Evolutionary conservation across 2,888 invertebrate genomes (phyloP).

Genomic region (Nycteola revayana): DNA sequence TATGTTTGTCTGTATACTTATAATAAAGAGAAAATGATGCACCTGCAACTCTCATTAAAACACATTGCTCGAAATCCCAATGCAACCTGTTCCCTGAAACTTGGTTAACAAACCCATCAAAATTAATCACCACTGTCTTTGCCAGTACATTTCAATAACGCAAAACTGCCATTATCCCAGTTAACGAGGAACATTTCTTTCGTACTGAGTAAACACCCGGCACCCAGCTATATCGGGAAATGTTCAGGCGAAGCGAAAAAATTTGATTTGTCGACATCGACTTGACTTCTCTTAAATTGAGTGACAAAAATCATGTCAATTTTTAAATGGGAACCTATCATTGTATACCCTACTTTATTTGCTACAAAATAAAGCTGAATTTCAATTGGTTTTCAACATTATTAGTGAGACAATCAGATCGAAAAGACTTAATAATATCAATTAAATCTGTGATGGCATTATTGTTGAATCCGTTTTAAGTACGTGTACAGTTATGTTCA

Average conservation of each 20-base stretch:
- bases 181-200: constrained; percentile 74
- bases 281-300: constrained; percentile 67
- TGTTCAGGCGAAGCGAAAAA: constrained; percentile 61
- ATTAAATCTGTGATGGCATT: constrained; percentile 70
- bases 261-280: constrained; percentile 72
- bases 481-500: constrained; percentile 27
- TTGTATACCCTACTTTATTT: constrained; percentile 17
- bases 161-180: constrained; percentile 66
- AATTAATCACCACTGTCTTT: constrained; percentile 37
- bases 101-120: constrained; percentile 8
- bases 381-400: constrained; percentile 11
- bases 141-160: constrained; percentile 59
- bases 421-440: constrained; percentile 61
- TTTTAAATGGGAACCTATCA: neutral
- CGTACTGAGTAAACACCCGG: constrained; percentile 43
- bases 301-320: constrained; percentile 66
- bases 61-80: too few species aligned
- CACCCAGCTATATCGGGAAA: constrained; percentile 55
- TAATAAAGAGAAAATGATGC: too few species aligned
- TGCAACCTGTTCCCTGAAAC: too few species aligned
- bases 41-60: too few species aligned
- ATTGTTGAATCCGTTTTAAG: constrained; percentile 38
- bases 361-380: constrained; percentile 31
- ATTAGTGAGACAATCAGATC: constrained; percentile 54
- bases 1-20: too few species aligned